These are phyloP conservation scores for Phylloscopus trochiloides DNA, from an alignment of 2,113 vertebrate species.

Conservation along the genomic window DNA sequence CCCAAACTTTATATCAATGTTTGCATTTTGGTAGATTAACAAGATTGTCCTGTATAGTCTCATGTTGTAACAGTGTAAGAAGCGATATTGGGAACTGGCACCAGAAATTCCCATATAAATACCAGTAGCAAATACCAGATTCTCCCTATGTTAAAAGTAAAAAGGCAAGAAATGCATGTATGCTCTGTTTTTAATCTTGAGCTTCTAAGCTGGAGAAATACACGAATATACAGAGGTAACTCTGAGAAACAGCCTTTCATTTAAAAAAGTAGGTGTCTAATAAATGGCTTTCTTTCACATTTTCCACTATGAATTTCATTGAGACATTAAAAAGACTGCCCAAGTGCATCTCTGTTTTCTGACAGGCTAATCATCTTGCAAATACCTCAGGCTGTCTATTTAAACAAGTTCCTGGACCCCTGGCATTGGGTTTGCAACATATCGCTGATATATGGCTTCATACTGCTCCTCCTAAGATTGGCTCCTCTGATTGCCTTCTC, in stretches of 20 bases:
- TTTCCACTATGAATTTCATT: neutral
- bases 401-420: neutral
- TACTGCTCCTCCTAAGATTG: neutral
- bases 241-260: neutral
- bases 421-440: neutral
- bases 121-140: neutral
- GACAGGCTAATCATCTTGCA: neutral
- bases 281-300: neutral
- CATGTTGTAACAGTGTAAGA: neutral
- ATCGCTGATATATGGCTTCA: neutral
- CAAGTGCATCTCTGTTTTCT: neutral
- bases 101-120: neutral
- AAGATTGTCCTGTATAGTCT: neutral
- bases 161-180: neutral
- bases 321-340: neutral
- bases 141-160: neutral
- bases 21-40: neutral
- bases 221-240: accelerated
- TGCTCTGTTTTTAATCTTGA: neutral
- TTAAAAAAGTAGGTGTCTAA: neutral
- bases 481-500: neutral
- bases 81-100: neutral
- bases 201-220: neutral
- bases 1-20: neutral
- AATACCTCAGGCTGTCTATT: neutral